These are phyloP conservation scores for Argyra leucocephala DNA, from an alignment of 2,888 invertebrate species.

Conservation along the genomic window DNA sequence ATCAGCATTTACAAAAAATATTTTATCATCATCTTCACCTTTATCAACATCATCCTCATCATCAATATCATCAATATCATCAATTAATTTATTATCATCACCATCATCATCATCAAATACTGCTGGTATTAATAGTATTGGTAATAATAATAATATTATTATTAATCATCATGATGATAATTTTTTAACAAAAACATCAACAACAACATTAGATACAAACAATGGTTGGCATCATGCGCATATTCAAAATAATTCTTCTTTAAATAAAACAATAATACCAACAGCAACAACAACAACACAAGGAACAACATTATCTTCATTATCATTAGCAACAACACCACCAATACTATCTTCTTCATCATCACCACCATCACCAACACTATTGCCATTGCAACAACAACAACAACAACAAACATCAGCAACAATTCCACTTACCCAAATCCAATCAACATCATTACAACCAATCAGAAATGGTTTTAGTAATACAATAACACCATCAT, in stretches of 20 bases:
- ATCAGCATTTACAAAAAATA: slow-evolving; percentile 2
- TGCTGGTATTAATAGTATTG: not conserved
- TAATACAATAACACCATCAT: slow-evolving; percentile 26
- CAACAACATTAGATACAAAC: not conserved
- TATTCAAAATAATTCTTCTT: not conserved
- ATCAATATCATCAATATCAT: slow-evolving; percentile 20
- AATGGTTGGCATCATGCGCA: slow-evolving; percentile 2
- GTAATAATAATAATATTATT: not conserved
- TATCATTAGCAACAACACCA: slow-evolving; percentile 10
- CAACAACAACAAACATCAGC: no score
- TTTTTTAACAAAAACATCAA: slow-evolving; percentile 5
- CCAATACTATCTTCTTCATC: not conserved
- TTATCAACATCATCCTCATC: slow-evolving; percentile 25
- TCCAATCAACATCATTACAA: not conserved
- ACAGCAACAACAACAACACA: slow-evolving; percentile 15
- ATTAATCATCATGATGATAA: not conserved
- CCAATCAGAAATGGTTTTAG: slow-evolving; percentile 9
- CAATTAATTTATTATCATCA: slow-evolving; percentile 23
- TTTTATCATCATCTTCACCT: slow-evolving; percentile 17
- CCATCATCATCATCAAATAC: slow-evolving; percentile 26
- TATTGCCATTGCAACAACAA: not conserved
- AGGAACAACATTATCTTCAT: slow-evolving; percentile 8
- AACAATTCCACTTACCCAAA: not conserved
- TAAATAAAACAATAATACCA: slow-evolving; percentile 15
- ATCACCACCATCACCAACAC: not conserved